These are phyloP conservation scores for Noturus placidus DNA, from an alignment of 2,113 vertebrate genomes.

Conservation along the genomic window DNA sequence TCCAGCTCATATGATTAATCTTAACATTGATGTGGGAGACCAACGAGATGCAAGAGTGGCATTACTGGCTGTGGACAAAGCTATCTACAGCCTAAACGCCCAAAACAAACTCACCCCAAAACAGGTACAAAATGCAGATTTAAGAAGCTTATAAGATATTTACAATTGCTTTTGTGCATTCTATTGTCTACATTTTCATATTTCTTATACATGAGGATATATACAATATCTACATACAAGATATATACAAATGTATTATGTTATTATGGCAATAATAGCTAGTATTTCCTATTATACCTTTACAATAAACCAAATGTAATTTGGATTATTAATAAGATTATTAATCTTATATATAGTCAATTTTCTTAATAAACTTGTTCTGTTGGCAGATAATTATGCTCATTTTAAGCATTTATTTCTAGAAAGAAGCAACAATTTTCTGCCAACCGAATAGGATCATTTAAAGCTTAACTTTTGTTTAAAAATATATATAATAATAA, in stretches of 20 bases:
- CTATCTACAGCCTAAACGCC: slow-evolving; percentile 75
- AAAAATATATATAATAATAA: too few species aligned
- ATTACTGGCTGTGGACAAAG: slow-evolving; percentile 78
- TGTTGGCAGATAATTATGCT: neutral
- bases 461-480: too few species aligned
- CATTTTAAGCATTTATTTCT: neutral
- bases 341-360: neutral
- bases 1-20: neutral
- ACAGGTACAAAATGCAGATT: slow-evolving; percentile 63
- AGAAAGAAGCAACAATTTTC: neutral
- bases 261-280: neutral
- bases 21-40: slow-evolving; percentile 61
- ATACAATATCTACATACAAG: too few species aligned
- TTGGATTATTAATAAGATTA: neutral
- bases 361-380: neutral
- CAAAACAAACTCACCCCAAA: slow-evolving; percentile 72
- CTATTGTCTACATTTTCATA: neutral
- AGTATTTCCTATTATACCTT: neutral
- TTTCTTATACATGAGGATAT: neutral
- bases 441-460: neutral
- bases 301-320: neutral
- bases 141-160: neutral
- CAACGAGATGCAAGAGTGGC: slow-evolving; percentile 67
- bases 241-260: neutral
- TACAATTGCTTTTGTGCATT: neutral